phyloP scores from a whole-genome alignment of 2,113 vertebrate genomes.

The Myotis brandtii region DNA sequence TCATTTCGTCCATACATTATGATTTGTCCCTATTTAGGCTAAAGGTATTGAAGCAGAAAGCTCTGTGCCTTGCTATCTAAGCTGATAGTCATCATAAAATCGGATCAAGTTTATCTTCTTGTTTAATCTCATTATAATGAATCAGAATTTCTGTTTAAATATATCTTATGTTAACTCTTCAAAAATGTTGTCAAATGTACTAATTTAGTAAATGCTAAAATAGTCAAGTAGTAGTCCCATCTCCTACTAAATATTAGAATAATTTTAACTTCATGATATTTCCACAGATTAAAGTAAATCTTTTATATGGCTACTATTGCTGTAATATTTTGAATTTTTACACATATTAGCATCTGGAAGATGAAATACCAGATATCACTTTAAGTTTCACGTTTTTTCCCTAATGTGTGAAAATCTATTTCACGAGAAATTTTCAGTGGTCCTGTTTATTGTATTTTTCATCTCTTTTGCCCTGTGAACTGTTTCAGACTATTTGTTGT shows the following conservation, averaged over 20 bases:
- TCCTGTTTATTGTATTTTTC: slow-evolving; percentile 43
- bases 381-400: not conserved
- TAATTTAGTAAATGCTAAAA: slow-evolving; percentile 38
- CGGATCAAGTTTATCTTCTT: slow-evolving; percentile 14
- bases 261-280: slow-evolving; percentile 43
- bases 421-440: not conserved
- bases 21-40: not conserved
- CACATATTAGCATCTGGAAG: slow-evolving; percentile 47
- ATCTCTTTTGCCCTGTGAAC: slow-evolving; percentile 41
- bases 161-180: slow-evolving; percentile 4
- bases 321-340: slow-evolving; percentile 51
- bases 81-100: slow-evolving; percentile 45
- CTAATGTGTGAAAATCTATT: slow-evolving; percentile 49
- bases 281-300: slow-evolving; percentile 27
- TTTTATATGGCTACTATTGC: slow-evolving; percentile 23
- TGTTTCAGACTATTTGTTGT: slow-evolving; percentile 66
- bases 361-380: slow-evolving; percentile 13
- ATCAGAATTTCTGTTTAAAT: slow-evolving; percentile 45
- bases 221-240: slow-evolving; percentile 44
- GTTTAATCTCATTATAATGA: slow-evolving; percentile 44
- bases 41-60: not conserved
- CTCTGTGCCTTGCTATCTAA: not conserved
- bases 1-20: slow-evolving; percentile 14
- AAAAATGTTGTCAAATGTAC: slow-evolving; percentile 10
- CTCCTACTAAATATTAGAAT: slow-evolving; percentile 14